phyloP scores from a whole-genome alignment of 2,113 vertebrate genomes.

The Polyodon spathula region DNA sequence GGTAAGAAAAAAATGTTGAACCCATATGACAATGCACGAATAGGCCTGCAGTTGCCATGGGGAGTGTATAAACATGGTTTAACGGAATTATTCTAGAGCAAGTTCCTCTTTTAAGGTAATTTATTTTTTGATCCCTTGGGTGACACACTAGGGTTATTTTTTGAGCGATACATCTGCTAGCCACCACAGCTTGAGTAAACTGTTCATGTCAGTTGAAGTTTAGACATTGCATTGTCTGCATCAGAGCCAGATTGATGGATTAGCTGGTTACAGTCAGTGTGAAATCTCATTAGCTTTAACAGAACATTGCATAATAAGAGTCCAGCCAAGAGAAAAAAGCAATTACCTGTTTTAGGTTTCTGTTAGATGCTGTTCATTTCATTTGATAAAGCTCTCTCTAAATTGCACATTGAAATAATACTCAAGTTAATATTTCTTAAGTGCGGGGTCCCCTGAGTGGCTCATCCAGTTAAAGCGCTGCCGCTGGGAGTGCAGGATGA shows the following conservation, averaged over 20 bases:
- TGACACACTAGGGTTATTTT: background rate
- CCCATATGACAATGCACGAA: background rate
- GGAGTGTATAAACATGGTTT: background rate
- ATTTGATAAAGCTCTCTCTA: constrained; percentile 28
- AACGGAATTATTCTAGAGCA: background rate
- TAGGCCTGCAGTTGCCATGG: background rate
- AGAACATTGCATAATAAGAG: constrained; percentile 45
- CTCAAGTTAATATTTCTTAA: background rate
- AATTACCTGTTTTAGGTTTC: constrained; percentile 45
- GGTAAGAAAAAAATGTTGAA: constrained; percentile 57
- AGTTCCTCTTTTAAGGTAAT: background rate
- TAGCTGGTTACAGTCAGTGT: constrained; percentile 42
- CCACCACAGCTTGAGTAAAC: background rate
- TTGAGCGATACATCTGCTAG: background rate
- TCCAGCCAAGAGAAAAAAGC: constrained; percentile 46
- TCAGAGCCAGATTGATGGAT: constrained; percentile 51
- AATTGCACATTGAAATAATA: background rate
- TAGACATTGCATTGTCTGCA: constrained; percentile 7
- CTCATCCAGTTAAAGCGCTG: too few species aligned
- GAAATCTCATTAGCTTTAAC: constrained; percentile 64
- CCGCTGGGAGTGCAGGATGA: too few species aligned
- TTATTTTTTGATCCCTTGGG: background rate
- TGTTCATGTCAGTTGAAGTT: background rate
- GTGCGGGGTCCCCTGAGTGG: too few species aligned
- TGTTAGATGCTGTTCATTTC: constrained; percentile 32